These are phyloP conservation scores for Drosophila elegans DNA, from an alignment of 1,140 invertebrate genomes.

Conservation along the genomic window DNA sequence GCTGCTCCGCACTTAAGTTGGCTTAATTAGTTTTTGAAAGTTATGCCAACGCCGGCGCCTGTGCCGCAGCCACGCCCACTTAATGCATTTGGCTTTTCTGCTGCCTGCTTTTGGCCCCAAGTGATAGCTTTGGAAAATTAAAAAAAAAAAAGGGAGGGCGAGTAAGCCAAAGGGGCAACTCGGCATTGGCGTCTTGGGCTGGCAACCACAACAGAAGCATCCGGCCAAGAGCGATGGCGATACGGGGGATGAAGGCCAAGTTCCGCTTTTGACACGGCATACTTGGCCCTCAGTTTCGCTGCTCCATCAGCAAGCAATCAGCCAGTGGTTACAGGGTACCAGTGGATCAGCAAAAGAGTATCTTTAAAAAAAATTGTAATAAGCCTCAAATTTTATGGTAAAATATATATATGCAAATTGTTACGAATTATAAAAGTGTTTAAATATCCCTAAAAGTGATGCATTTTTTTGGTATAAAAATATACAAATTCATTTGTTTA, in stretches of 20 bases:
- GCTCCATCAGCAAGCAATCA: constrained; percentile 25
- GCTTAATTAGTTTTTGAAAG: constrained; percentile 84
- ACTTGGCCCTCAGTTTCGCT: constrained; percentile 22
- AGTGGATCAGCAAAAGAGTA: not conserved
- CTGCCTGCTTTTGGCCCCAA: constrained; percentile 31
- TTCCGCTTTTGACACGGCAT: constrained; percentile 34
- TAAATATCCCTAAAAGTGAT: too few species aligned
- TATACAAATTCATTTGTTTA: too few species aligned
- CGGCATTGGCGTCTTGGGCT: constrained; percentile 45
- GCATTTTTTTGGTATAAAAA: too few species aligned
- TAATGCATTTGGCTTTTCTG: constrained; percentile 61
- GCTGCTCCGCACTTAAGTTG: constrained; percentile 78
- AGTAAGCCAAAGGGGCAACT: constrained; percentile 28
- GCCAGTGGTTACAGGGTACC: constrained; percentile 27
- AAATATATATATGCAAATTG: too few species aligned
- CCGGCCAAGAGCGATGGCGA: constrained; percentile 33
- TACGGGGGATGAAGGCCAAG: constrained; percentile 3
- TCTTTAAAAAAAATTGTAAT: too few species aligned
- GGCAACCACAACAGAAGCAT: constrained; percentile 56
- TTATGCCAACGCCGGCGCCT: constrained; percentile 70
- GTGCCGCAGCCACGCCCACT: constrained; percentile 64
- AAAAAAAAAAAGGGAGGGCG: not conserved
- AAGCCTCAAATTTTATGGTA: too few species aligned
- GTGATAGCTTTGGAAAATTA: constrained; percentile 51
- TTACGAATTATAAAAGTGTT: too few species aligned